Evolutionary conservation across 1,140 invertebrate species (phyloP).

Genomic region (Procambarus virginalis): DNA sequence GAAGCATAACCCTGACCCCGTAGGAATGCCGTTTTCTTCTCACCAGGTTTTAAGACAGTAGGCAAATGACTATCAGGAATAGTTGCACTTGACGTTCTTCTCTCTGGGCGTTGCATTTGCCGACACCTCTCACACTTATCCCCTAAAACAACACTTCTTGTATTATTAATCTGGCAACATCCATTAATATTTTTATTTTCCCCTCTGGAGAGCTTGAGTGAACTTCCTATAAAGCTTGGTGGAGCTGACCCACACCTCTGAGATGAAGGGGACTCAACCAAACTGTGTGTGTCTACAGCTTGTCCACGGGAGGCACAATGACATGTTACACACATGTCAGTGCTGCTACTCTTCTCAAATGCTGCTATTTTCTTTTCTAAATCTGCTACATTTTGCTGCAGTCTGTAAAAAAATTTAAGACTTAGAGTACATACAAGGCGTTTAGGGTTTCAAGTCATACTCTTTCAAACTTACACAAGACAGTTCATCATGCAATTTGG

Average conservation of each 20-base stretch:
- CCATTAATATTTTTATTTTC: background rate
- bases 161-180: conserved; percentile 8
- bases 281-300: conserved; percentile 1
- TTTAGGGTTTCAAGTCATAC: too few relatives aligned
- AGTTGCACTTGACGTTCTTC: background rate
- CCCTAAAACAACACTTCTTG: background rate
- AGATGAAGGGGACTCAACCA: conserved; percentile 30
- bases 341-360: background rate
- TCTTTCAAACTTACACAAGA: too few relatives aligned
- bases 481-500: too few relatives aligned
- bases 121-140: background rate
- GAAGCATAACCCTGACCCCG: conserved; percentile 27
- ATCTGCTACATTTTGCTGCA: conserved; percentile 12
- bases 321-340: background rate
- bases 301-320: background rate
- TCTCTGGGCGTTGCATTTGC: background rate
- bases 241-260: conserved; percentile 50
- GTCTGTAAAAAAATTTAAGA: background rate
- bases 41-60: background rate
- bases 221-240: conserved; percentile 10
- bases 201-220: background rate
- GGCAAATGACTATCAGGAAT: background rate
- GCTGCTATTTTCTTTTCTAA: conserved; percentile 10
- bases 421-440: background rate
- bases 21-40: background rate